Base-by-base conservation (phyloP, 2,113 vertebrate genomes). In the Microtus ochrogaster region DNA sequence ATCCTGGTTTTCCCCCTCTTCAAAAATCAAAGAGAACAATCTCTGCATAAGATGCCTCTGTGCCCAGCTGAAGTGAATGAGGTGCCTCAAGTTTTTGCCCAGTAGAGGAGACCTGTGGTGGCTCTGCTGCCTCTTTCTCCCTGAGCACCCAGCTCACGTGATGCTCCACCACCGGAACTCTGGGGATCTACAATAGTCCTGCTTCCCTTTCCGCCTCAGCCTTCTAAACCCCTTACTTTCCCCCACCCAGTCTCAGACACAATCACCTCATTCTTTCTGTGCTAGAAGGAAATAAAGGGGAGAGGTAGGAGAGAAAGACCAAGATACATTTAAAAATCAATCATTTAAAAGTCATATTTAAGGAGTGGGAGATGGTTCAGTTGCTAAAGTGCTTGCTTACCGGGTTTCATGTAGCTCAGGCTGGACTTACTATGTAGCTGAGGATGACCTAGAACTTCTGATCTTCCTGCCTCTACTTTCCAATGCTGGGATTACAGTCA, bases 241-340 rank as follows among this genome's bases (percentile, higher is more conserved):
- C 8, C 19, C 30, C 63, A 13, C 41, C 65, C 8, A 49, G 13
- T 61, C 47, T 91, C 68, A 3, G 16, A 39, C n/a, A 63, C 26
- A 22, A 39, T 85, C 55, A 33, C 3, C 33, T 78, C 8, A 49
- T 79, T 49, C 49, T 79, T 90, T 44, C 41, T 79, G 14, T 61
- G 65, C 13, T 72, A 49, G 63, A 88, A 88, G 72, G 58, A 94
- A 81, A 95, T 66, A 88, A 90, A 61, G 36, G 36, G 36, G 24
- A 0, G 4, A 44, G 12, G 16, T 7, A 19, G 63, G 49, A 94
- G 77, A 90, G 16, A 84, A 41, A 84, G 73, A 17, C 13, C 8
- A 28, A 11, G 1, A 70, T 49, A 68, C 14, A 58, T 52, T 52
- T 52, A 68, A 94, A 96, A 82, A 39, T 76, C 9, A 0, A 7